These are phyloP conservation scores for Pempheris klunzingeri DNA, from an alignment of 2,797 vertebrate genomes.

Conservation along the genomic window DNA sequence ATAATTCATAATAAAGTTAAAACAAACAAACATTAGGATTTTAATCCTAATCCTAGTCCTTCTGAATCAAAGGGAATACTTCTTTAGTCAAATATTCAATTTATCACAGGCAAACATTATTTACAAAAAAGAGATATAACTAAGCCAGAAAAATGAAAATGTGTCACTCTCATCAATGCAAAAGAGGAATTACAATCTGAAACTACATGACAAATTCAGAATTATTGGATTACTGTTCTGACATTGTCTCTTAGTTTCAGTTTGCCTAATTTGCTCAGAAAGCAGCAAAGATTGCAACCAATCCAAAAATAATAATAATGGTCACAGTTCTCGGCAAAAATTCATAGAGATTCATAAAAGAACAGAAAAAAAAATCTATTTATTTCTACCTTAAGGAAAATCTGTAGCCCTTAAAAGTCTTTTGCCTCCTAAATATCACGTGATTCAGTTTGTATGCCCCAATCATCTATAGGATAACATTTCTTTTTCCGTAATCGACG, in stretches of 20 bases:
- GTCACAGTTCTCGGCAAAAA: not conserved
- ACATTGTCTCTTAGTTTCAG: not conserved
- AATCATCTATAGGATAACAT: not conserved
- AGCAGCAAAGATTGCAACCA: not conserved
- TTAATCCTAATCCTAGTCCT: too few relatives aligned
- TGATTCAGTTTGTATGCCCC: not conserved
- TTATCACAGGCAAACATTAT: too few relatives aligned
- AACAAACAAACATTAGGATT: too few relatives aligned
- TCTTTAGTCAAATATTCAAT: not conserved
- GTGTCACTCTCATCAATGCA: not conserved
- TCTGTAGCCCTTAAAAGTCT: constrained; percentile 48
- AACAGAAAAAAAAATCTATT: too few relatives aligned
- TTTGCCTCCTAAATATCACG: constrained; percentile 22
- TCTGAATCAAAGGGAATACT: not conserved
- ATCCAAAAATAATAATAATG: not conserved
- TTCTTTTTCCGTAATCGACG: not conserved
- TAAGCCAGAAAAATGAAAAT: not conserved
- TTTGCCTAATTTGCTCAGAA: not conserved
- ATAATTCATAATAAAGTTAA: not conserved
- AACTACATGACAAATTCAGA: too few relatives aligned
- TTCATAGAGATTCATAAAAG: too few relatives aligned
- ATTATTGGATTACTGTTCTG: not conserved
- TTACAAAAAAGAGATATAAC: not conserved
- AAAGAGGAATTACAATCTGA: not conserved
- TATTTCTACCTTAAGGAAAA: constrained; percentile 18